Evolutionary conservation across 30 jellyfish, hydroid and myxozoan species (phyloP), one percentile per base, ranked within the genome.

Genomic region (Aurelia aurita): DNA sequence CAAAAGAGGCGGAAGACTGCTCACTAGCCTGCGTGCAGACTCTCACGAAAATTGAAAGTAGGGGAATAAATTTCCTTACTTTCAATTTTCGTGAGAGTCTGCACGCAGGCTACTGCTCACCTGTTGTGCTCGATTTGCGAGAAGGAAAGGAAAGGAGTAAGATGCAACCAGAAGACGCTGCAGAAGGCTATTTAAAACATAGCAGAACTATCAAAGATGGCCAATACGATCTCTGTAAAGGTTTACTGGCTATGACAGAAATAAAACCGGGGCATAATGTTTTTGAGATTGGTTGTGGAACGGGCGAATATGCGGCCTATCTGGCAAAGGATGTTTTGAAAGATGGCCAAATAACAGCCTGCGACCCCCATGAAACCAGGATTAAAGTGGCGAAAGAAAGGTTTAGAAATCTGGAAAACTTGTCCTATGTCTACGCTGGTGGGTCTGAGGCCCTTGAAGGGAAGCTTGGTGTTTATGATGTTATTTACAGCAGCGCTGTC

Each of bases 281-380:
- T 18, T 47, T 72, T 13, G 84, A 72, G 23, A 45, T 72, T 20
- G 84, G 84, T 47, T 72, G 84, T 15, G 84, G 84, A 45, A 72
- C 84, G 6, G 84, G 72, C 5, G 84, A 67, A 72, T 45, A 32
- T 20, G 60, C 84, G 7, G 84, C 84, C 35, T 49, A 49, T 45
- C 27, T 72, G 72, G 84, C 84, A 23, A 44, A 25, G 31, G 84
- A 72, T 44, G 44, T 72, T 51, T 67, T 72, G 29, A 44, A 32
- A 15, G 55, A 44, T 8, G 84, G 84, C 10, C 25, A 26, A n/a
- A 58, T 72, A 16, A 72, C 84, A 2, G 84, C 70, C 9, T 72
- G 84, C 11, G 84, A 72, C 15, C 84, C 84, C 0, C 29, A 44
- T 22, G 72, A 47, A 58, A 45, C 27, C 28, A 45, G 84, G 31